phyloP scores from a whole-genome alignment of 2,113 vertebrate genomes.

The Cettia cetti region DNA sequence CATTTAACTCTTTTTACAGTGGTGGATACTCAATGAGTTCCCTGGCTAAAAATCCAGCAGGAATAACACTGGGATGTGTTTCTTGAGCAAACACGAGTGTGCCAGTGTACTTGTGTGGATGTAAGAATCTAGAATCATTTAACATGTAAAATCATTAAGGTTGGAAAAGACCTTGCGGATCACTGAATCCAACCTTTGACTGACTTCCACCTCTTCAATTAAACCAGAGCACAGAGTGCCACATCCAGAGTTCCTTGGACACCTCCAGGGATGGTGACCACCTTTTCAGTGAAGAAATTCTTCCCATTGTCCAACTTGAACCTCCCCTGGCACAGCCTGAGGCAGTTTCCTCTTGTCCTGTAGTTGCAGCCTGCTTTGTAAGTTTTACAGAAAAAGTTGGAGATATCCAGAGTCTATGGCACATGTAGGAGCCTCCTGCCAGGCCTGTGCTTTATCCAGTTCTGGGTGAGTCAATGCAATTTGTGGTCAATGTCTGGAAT shows the following conservation, averaged over 20 bases:
- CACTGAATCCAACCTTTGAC: background rate
- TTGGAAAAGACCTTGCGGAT: background rate
- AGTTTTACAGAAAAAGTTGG: background rate
- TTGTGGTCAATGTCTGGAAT: slow-evolving; percentile 46
- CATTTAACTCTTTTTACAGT: background rate
- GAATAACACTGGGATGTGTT: background rate
- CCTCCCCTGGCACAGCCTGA: background rate
- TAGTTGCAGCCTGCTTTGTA: background rate
- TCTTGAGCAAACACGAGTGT: background rate
- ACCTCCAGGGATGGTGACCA: background rate
- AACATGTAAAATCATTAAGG: background rate
- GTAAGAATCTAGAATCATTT: background rate
- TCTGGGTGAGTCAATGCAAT: background rate
- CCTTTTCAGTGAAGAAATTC: background rate
- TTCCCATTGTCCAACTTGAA: background rate
- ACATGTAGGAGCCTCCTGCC: background rate
- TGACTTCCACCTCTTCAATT: background rate
- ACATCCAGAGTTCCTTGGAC: rapidly evolving
- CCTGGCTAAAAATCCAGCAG: background rate
- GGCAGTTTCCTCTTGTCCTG: background rate
- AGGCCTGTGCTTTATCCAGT: background rate
- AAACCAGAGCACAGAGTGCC: background rate
- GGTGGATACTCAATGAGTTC: background rate
- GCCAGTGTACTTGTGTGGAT: rapidly evolving
- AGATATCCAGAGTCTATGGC: background rate